Conservation (phyloP, 2,797 vertebrate species). For the Alectoris magna region DNA sequence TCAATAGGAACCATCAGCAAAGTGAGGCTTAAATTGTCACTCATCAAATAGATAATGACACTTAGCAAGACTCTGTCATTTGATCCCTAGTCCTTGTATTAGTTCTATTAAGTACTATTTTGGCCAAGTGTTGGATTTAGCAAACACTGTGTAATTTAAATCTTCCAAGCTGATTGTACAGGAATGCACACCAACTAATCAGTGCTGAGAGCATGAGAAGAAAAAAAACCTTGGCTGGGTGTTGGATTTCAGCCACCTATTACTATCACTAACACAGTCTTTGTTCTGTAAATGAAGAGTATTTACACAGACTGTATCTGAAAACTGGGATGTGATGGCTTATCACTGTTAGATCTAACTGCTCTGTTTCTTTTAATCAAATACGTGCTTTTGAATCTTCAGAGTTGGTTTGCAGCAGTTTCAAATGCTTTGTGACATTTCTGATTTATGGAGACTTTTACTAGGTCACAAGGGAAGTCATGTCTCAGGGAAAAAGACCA, state of each 20-base stretch:
- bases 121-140: slow-evolving; percentile 71
- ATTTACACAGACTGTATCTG: background rate
- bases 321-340: background rate
- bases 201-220: background rate
- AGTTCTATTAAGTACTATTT: slow-evolving; percentile 69
- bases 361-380: background rate
- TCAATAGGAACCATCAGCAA: slow-evolving; percentile 62
- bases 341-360: background rate
- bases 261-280: background rate
- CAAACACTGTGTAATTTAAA: slow-evolving; percentile 76
- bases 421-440: background rate
- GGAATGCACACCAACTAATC: slow-evolving; percentile 69
- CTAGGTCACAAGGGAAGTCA: background rate
- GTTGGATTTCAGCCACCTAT: slow-evolving; percentile 26
- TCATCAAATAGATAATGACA: slow-evolving; percentile 71
- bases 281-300: background rate
- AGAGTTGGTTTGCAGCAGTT: background rate
- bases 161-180: slow-evolving; percentile 63
- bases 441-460: slow-evolving; percentile 26
- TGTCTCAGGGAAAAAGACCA: background rate
- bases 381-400: background rate
- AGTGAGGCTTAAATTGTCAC: slow-evolving; percentile 66
- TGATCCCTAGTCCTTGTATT: slow-evolving; percentile 68
- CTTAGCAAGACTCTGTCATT: slow-evolving; percentile 68
- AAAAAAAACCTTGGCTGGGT: background rate